Base-by-base conservation (phyloP, 2,797 vertebrate species). In the Selene dorsalis region DNA sequence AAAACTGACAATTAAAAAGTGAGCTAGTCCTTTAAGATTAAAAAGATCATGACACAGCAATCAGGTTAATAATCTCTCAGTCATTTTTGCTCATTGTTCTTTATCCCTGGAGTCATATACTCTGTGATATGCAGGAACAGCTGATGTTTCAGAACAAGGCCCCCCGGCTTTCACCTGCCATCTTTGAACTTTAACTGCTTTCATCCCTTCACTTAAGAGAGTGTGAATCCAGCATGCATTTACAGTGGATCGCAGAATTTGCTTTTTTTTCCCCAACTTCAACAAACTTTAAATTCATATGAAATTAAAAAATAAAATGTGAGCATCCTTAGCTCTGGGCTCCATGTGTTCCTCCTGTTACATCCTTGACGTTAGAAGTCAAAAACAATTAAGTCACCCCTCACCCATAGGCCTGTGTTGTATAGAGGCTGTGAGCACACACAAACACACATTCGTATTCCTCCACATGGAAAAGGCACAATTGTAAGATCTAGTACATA, bases 331-430 rank as follows among this genome's bases (percentile, higher is more conserved):
- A 18, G 87, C 92, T 91, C 11, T 30, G 73, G 83, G 90, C 83
- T 53, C 24, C 18, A 14, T 73, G 83, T 84, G 86, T 87, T 87
- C 86, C 85, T 86, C 64, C 78, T 80, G 71, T 75, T 87, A 80
- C 59, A 70, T 68, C 73, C 75, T 86, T 89, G 82, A 87, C 30
- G 43, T 82, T 69, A 24, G 57, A 80, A 90, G 91, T 92, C 89
- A 90, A 82, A n/a, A 88, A 87, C 80, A 92, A 91, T 92, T 86
- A 87, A 90, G 80, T 91, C 88, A 87, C 43, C 74, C 61, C 57
- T 72, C 64, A 81, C 69, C 87, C 85, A 89, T 69, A 32, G 87
- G 87, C 84, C 69, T 58, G 65, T 52, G 48, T 24, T 81, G 61
- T 69, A 62, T 60, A 10, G 68, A 63, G 24, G 76, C 67, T 68